These are phyloP conservation scores for Lepus europaeus DNA, from an alignment of 2,113 vertebrate genomes.

Conservation along the genomic window DNA sequence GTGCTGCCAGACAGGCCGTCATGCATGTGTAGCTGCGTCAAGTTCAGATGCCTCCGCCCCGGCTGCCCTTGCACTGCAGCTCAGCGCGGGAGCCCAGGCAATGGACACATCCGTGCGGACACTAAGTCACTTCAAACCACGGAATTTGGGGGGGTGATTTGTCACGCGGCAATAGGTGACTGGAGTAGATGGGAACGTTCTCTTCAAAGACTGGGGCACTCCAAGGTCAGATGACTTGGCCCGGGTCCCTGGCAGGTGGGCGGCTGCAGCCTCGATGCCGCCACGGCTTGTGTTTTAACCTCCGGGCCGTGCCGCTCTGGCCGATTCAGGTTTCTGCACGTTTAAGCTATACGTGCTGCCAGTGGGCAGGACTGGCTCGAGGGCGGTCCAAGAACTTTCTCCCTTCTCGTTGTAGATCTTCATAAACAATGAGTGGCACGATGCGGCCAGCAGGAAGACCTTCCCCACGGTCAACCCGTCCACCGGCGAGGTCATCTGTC, in stretches of 20 bases:
- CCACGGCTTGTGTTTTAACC: background rate
- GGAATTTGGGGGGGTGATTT: background rate
- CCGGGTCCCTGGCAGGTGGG: background rate
- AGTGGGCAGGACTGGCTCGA: background rate
- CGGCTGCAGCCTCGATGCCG: background rate
- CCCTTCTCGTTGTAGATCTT: constrained; percentile 91
- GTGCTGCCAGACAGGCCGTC: background rate
- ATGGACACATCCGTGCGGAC: background rate
- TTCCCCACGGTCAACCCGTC: constrained; percentile 96
- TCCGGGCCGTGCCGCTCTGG: background rate
- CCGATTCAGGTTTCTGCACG: background rate
- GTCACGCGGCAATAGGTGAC: background rate
- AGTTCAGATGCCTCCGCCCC: background rate
- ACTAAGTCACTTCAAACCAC: background rate
- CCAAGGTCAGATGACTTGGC: background rate
- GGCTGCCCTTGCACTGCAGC: background rate
- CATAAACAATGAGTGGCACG: constrained; percentile 97
- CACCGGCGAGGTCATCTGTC: constrained; percentile 95
- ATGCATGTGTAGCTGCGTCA: background rate
- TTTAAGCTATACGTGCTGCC: background rate
- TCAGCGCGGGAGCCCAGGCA: background rate
- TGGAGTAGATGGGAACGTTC: background rate
- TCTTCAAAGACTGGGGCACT: background rate
- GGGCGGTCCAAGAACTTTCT: constrained; percentile 17
- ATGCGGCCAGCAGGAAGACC: constrained; percentile 93